Evolutionary conservation across 2,113 vertebrate species (phyloP), one percentile per base, ranked within the genome.

Genomic region (Delphinus delphis): DNA sequence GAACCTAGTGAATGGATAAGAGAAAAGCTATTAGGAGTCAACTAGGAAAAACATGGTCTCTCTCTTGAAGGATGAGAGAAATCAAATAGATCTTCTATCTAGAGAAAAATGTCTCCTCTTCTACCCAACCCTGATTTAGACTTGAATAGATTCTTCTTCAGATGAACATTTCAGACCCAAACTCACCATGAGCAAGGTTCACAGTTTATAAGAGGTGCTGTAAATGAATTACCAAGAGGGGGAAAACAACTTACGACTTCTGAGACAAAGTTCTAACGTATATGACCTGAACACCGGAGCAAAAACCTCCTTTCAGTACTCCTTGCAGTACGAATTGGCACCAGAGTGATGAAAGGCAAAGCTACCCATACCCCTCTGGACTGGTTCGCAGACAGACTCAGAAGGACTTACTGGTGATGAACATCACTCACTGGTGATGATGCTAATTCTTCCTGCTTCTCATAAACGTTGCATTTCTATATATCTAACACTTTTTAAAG

Each of bases 161-260:
- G 73, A 67, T 95, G 25, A 95, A 50, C 90, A 67, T 95, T 92
- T 96, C 63, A 84, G 33, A 84, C 25, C 25, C n/a, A 82, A 96
- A 83, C 11, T 86, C 50, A 93, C 53, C 31, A 92, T 80, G 79
- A 95, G 33, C 73, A 97, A 96, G 82, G 79, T 82, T 90, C 92
- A n/a, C 21, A 88, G 36, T 90, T 95, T 98, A 33, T 58, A 92
- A 80, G 91, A 67, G 13, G 76, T 88, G 26, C n/a, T 95, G 23
- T 87, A 76, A 93, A 71, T 93, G 23, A 90, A 84, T 97, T 53
- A 89, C 8, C 41, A 93, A 93, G 31, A 89, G 44, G 44, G 26
- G 14, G 80, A 68, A 50, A 92, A 44, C 70, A 90, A 84, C 73
- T 58, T 88, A 74, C 5, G 36, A 41, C 68, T 80, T 41, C n/a